A percentile compares a stretch with the other conserved stretches of the same genome.
Conservation (phyloP, 1,140 invertebrate genomes). For the Pseudomyrmex gracilis region DNA sequence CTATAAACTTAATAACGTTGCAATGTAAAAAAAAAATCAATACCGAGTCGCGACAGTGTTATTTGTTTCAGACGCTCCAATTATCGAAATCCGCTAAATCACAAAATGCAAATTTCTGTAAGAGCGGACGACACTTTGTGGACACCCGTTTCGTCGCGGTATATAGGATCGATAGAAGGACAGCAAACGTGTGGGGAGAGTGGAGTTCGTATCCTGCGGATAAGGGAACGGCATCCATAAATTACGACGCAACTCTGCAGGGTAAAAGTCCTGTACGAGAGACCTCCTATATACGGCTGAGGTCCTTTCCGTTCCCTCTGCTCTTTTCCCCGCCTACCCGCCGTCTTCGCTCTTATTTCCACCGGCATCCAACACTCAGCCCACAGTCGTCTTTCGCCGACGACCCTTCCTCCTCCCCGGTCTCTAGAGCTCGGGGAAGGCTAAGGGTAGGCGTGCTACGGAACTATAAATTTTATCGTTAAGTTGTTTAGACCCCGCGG, state of each 20-base stretch:
- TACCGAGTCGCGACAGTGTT: neutral
- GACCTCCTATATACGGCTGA: slow-evolving; percentile 79
- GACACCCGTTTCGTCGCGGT: slow-evolving; percentile 83
- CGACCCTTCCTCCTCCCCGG: slow-evolving; percentile 42
- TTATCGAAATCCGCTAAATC: neutral
- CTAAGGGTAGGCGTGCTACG: slow-evolving; percentile 82
- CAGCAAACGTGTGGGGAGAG: slow-evolving; percentile 83
- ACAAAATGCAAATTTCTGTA: neutral
- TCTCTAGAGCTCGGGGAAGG: slow-evolving; percentile 64
- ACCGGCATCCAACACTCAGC: slow-evolving; percentile 59
- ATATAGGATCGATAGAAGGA: slow-evolving; percentile 85
- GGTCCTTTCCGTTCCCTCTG: slow-evolving; percentile 64
- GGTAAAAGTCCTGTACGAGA: slow-evolving; percentile 85
- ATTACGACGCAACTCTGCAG: slow-evolving; percentile 85
- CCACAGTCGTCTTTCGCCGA: slow-evolving; percentile 53
- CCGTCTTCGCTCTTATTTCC: slow-evolving; percentile 35
- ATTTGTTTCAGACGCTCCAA: neutral
- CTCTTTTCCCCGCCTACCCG: slow-evolving; percentile 46
- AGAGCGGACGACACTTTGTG: slow-evolving; percentile 60
- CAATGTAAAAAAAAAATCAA: neutral
- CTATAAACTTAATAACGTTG: slow-evolving; percentile 1
- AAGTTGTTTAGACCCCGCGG: slow-evolving; percentile 84
- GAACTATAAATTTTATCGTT: slow-evolving; percentile 86
- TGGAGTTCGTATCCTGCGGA: slow-evolving; percentile 85
- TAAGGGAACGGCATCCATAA: slow-evolving; percentile 85